Percentiles rank a stretch among this genome's conserved stretches.
Evolutionary conservation across 2,888 invertebrate genomes (phyloP).

Genomic region (Dynastes hyllus): DNA sequence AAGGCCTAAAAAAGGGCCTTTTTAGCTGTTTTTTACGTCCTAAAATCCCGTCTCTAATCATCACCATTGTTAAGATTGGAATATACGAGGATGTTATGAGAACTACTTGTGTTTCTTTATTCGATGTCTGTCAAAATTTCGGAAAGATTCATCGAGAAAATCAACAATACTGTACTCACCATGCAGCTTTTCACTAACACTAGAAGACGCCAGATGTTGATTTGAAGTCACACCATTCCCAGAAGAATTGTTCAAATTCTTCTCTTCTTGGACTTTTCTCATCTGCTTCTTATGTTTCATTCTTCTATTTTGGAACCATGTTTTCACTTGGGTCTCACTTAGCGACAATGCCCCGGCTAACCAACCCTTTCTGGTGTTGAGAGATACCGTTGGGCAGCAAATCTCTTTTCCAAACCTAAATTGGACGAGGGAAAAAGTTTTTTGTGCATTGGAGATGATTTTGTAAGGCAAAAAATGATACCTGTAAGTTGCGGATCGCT

Average conservation of each 20-base stretch:
- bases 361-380: conserved; percentile 97
- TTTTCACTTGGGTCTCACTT: conserved; percentile 96
- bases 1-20: no score
- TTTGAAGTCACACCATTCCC: background rate
- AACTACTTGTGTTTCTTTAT: no score
- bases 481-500: conserved; percentile 85
- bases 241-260: conserved; percentile 55
- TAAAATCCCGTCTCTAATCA: no score
- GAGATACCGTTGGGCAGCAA: conserved; percentile 95
- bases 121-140: no score
- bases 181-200: conserved; percentile 18
- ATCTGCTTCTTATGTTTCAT: conserved; percentile 98
- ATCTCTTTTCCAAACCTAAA: conserved; percentile 91
- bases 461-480: conserved; percentile 52
- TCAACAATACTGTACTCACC: conserved; percentile 1
- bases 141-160: no score
- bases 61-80: no score
- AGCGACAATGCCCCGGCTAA: conserved; percentile 93
- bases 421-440: no score
- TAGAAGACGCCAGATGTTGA: background rate
- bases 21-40: no score
- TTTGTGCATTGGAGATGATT: background rate
- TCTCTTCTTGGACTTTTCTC: conserved; percentile 78
- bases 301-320: conserved; percentile 97
- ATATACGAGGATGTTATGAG: no score